Evolutionary conservation across 2,888 invertebrate species (phyloP), one percentile per base, ranked within the genome.

Genomic region (Cephus sareptanus): DNA sequence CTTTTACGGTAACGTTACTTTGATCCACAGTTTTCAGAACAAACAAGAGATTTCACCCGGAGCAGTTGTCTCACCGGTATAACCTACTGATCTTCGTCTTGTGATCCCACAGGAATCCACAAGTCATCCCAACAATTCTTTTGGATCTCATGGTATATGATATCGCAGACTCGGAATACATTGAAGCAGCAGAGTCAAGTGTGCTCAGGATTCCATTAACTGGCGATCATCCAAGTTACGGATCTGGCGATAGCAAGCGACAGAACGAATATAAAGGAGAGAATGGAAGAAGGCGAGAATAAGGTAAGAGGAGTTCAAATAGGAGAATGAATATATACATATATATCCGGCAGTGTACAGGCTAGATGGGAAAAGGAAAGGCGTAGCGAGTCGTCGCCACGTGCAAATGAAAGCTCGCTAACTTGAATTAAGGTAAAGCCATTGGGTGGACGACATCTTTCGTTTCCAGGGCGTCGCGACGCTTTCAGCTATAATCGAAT

Each of bases 381-480:
- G 9, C 56, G 56, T 56, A 56, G 23, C 56, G 23, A 23, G 6
- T 56, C 56, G 56, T 56, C 56, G 56, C 23, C 76, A 74, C 77
- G 81, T 79, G 80, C 78, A 81, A 78, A 81, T 81, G 79, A 78
- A 81, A 80, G 79, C 80, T 82, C 77, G 80, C 76, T 80, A 81
- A 80, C 77, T 81, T 78, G 78, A 79, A 82, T 81, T 82, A 80
- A 82, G 80, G 79, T 82, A 82, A 80, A 71, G 75, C 76, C 76
- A 74, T 76, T 73, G 30, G 33, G 12, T 68, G 34, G 34, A 40
- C 40, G 56, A 56, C 56, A 23, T 15, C 56, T 56, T 56, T 56
- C 56, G 56, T 56, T 56, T 56, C 23, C 56, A 56, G 56, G 2
- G 69, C 79, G 73, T 76, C 78, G 34, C 76, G 69, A 78, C 79